Evolutionary conservation across 2,113 vertebrate genomes (phyloP).

Genomic region (Rhabdornis inornatus): DNA sequence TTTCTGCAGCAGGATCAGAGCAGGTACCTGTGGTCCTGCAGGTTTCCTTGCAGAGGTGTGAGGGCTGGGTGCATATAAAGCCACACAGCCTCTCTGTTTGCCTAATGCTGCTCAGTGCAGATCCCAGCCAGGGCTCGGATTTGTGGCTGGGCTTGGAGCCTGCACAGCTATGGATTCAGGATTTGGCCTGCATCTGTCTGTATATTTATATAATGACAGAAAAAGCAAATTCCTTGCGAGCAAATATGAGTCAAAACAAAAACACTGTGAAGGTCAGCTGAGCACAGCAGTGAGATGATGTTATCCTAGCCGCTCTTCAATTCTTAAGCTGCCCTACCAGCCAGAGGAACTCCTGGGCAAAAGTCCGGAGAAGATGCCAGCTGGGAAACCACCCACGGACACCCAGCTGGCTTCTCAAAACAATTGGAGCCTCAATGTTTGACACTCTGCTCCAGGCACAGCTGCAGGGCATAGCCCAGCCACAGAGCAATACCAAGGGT

Average conservation of each 20-base stretch:
- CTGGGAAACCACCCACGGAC: slow-evolving; percentile 47
- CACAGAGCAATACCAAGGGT: neutral
- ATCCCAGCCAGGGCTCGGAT: neutral
- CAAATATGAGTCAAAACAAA: slow-evolving; percentile 62
- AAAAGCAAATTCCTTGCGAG: slow-evolving; percentile 44
- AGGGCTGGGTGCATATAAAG: neutral
- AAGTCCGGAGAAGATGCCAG: slow-evolving; percentile 46
- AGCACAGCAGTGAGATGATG: slow-evolving; percentile 22
- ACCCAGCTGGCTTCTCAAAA: slow-evolving; percentile 59
- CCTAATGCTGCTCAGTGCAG: neutral
- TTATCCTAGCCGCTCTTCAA: slow-evolving; percentile 19
- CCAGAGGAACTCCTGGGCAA: neutral
- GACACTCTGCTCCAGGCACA: slow-evolving; percentile 7
- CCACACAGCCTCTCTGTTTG: neutral
- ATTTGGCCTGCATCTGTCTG: slow-evolving; percentile 1
- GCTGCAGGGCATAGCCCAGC: slow-evolving; percentile 6
- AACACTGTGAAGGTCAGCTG: slow-evolving; percentile 43
- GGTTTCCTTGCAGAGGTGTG: neutral
- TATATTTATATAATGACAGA: slow-evolving; percentile 32
- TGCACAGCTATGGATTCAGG: neutral
- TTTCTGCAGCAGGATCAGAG: neutral
- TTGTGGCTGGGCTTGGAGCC: slow-evolving; percentile 15
- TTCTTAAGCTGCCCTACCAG: neutral
- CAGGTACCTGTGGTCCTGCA: neutral
- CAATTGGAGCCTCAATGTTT: slow-evolving; percentile 18